A percentile compares a stretch with the other conserved stretches of the same genome.
These are phyloP conservation scores for Oscheius sp. DNA, from an alignment of 2,888 invertebrate species.

Conservation along the genomic window DNA sequence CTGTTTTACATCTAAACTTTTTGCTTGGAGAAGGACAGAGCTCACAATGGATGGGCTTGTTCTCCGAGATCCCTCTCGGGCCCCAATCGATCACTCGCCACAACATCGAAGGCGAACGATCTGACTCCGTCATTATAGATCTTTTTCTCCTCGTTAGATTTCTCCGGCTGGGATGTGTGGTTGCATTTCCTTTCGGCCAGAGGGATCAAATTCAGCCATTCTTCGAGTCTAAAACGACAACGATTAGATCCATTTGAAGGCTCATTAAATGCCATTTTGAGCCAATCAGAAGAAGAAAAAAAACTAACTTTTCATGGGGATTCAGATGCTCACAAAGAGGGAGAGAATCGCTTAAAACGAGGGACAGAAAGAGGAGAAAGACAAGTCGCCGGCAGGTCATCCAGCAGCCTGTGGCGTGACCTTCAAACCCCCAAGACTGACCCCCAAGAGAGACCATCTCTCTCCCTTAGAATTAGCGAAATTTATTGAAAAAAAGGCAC, in stretches of 20 bases:
- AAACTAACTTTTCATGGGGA: conserved; percentile 45
- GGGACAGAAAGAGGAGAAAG: background rate
- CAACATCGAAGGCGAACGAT: conserved; percentile 87
- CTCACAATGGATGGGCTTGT: conserved; percentile 82
- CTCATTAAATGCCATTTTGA: conserved; percentile 14
- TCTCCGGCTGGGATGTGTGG: conserved; percentile 18
- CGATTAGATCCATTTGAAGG: no score
- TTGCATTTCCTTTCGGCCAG: conserved; percentile 18
- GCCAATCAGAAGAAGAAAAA: no score
- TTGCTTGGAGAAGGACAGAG: background rate
- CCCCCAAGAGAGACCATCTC: background rate
- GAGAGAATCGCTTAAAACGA: conserved; percentile 30
- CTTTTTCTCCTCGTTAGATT: conserved; percentile 32
- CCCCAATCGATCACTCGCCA: conserved; percentile 88
- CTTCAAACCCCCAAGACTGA: background rate
- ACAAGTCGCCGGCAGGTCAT: background rate
- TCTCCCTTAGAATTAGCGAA: background rate
- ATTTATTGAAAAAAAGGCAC: conserved; percentile 14
- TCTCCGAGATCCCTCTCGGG: conserved; percentile 83
- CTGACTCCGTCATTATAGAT: conserved; percentile 78
- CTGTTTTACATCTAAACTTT: conserved; percentile 10
- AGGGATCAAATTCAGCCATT: conserved; percentile 18
- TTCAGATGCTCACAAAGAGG: conserved; percentile 54
- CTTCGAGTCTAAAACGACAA: conserved; percentile 31
- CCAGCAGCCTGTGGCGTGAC: background rate